Percentiles rank a stretch among this genome's conserved stretches.
Evolutionary conservation across 2,113 vertebrate species (phyloP).

Genomic region (Oenanthe oenanthe): DNA sequence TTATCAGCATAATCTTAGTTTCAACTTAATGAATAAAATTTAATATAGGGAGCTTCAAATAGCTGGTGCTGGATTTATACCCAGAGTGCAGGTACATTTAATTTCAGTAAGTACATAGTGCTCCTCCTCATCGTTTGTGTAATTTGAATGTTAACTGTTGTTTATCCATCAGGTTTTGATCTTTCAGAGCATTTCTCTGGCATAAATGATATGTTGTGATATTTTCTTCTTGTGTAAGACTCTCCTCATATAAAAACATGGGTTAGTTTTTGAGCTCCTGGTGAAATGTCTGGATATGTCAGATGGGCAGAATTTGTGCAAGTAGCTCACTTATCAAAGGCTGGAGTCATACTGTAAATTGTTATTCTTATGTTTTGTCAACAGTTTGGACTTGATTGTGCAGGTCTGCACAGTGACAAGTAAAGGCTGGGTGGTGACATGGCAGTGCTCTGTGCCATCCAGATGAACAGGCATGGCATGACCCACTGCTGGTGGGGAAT

Average conservation of each 20-base stretch:
- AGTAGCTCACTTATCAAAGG: background rate
- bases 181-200: background rate
- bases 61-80: conserved; percentile 32
- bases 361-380: background rate
- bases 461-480: background rate
- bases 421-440: background rate
- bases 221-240: background rate
- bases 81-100: conserved; percentile 53
- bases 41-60: conserved; percentile 22
- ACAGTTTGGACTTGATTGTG: background rate
- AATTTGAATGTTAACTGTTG: conserved; percentile 37
- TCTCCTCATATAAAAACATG: background rate
- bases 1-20: conserved; percentile 60
- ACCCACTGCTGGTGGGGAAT: fast-evolving
- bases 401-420: background rate
- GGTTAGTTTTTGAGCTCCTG: background rate
- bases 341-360: background rate
- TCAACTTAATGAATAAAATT: conserved; percentile 49
- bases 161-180: background rate
- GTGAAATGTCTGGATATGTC: background rate
- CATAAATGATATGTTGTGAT: background rate
- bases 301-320: background rate
- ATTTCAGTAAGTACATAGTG: conserved; percentile 43
- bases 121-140: background rate
- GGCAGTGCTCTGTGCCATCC: background rate